Conservation (phyloP, 1,140 invertebrate genomes). For the Drosophila bocki region DNA sequence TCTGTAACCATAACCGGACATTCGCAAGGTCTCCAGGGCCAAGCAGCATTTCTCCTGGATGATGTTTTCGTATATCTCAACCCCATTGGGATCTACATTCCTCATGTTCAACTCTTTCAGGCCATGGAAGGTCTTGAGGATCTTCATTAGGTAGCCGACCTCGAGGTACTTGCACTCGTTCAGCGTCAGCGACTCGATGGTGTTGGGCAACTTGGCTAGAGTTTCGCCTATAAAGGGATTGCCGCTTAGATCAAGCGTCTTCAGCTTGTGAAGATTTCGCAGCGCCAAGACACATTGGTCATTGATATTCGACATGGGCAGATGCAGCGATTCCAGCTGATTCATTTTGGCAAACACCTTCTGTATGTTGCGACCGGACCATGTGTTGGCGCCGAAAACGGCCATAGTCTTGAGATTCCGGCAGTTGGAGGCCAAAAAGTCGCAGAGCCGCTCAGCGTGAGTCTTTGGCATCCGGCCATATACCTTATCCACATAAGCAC, state of each 20-base stretch:
- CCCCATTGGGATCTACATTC: neutral
- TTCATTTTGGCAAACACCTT: constrained; percentile 39
- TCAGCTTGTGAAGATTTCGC: constrained; percentile 16
- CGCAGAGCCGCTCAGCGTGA: constrained; percentile 33
- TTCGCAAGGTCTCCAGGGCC: constrained; percentile 25
- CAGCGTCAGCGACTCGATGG: constrained; percentile 36
- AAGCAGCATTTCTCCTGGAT: neutral
- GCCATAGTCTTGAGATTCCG: constrained; percentile 40
- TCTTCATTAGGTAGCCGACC: neutral
- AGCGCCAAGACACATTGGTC: constrained; percentile 16
- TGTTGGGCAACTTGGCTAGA: constrained; percentile 17
- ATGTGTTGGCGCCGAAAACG: constrained; percentile 14
- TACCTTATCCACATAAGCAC: constrained; percentile 28
- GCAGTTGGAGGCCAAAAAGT: constrained; percentile 44
- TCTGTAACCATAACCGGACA: neutral
- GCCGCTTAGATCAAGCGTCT: constrained; percentile 33
- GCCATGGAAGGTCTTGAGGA: neutral
- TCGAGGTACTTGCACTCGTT: constrained; percentile 6
- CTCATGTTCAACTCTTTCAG: constrained; percentile 45
- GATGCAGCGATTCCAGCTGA: constrained; percentile 7
- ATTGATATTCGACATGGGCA: constrained; percentile 18
- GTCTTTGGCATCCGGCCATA: constrained; percentile 29
- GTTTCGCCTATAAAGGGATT: constrained; percentile 33
- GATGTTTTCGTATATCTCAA: neutral
- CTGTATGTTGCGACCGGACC: constrained; percentile 1